Conservation (phyloP, 2,888 invertebrate genomes). For the Deroplatys truncata region DNA sequence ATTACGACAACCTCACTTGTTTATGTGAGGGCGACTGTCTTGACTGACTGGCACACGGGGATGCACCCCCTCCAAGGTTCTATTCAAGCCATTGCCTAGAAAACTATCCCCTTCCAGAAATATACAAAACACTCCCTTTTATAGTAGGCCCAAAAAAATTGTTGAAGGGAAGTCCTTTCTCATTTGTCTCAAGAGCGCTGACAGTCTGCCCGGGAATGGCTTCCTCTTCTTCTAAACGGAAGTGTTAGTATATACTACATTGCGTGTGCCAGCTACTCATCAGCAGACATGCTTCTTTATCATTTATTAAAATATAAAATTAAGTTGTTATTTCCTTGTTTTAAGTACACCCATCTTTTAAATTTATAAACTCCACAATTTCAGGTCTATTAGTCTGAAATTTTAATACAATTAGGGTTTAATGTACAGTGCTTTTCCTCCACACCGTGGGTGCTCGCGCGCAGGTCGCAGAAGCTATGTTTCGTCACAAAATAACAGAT, state of each 20-base stretch:
- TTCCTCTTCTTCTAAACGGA: slow-evolving; percentile 18
- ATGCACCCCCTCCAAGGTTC: not conserved
- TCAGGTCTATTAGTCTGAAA: too few species aligned
- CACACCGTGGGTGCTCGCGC: too few species aligned
- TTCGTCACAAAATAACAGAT: too few species aligned
- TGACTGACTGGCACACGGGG: slow-evolving; percentile 11
- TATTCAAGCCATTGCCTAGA: not conserved
- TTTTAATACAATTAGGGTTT: too few species aligned
- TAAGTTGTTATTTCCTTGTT: too few species aligned
- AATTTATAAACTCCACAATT: too few species aligned
- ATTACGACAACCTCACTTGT: slow-evolving; percentile 11
- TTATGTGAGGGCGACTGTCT: slow-evolving; percentile 8
- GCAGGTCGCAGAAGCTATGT: too few species aligned
- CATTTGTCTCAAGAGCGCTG: slow-evolving; percentile 26
- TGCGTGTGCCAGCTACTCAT: not conserved
- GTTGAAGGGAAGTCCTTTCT: slow-evolving; percentile 26
- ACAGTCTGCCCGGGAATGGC: slow-evolving; percentile 25
- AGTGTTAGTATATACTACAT: not conserved
- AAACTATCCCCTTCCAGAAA: not conserved
- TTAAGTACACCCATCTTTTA: too few species aligned
- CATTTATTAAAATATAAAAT: too few species aligned
- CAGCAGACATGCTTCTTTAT: too few species aligned
- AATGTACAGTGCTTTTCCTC: too few species aligned
- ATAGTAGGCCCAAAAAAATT: not conserved
- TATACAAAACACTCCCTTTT: not conserved